phyloP scores from a whole-genome alignment of 2,888 invertebrate species.

The Amiota mariae region DNA sequence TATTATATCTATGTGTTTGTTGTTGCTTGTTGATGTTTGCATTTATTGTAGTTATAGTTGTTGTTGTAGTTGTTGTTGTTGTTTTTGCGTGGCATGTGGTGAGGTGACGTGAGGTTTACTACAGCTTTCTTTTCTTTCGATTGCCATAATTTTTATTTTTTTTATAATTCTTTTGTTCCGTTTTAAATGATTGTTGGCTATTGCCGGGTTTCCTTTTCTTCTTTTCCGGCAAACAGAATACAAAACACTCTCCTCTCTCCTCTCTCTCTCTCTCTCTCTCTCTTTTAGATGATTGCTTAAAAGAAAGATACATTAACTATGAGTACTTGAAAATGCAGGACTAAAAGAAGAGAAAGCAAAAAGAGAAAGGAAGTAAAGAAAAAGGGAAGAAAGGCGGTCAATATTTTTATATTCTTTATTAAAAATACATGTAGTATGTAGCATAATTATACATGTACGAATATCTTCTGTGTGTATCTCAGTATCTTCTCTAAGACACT shows the following conservation, averaged over 20 bases:
- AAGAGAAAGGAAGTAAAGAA: too few species aligned
- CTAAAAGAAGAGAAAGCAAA: too few species aligned
- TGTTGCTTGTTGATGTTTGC: slow-evolving; percentile 3
- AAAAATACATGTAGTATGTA: too few species aligned
- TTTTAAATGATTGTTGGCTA: not conserved
- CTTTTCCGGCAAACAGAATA: not conserved
- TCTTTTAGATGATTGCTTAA: too few species aligned
- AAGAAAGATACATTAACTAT: too few species aligned
- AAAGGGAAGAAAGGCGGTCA: too few species aligned
- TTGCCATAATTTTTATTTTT: not conserved
- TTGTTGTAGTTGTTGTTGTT: slow-evolving; percentile 2
- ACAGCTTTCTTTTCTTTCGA: not conserved
- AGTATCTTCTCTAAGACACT: not conserved
- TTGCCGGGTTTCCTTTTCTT: not conserved
- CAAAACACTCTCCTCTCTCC: too few species aligned
- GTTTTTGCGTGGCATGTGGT: slow-evolving; percentile 2
- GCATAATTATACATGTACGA: not conserved
- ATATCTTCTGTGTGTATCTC: not conserved
- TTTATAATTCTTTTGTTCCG: not conserved
- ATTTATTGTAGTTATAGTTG: not conserved
- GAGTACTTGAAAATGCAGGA: too few species aligned
- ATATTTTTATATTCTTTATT: too few species aligned
- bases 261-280: too few species aligned
- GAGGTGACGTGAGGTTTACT: not conserved
- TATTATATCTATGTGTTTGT: not conserved